phyloP scores from a whole-genome alignment of 1,140 invertebrate species.

The Drosophila equinoxialis region DNA sequence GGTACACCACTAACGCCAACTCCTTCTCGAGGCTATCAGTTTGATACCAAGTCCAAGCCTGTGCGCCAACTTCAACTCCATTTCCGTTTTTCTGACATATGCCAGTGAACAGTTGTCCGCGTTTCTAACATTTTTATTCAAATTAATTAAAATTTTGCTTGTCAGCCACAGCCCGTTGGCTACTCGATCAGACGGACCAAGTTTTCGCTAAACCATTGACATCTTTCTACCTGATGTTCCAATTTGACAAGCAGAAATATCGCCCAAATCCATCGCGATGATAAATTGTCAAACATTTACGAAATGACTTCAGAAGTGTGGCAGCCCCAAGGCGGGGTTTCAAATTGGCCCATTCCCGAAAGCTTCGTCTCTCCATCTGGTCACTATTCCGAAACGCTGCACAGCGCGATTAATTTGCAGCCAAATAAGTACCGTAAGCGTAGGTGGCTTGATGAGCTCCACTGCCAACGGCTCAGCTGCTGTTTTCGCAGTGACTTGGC shows the following conservation, averaged over 20 bases:
- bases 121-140: conserved; percentile 72
- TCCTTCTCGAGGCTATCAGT: conserved; percentile 72
- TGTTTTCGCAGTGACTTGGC: conserved; percentile 39
- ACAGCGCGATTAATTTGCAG: conserved; percentile 72
- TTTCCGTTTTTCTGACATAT: conserved; percentile 35
- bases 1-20: conserved; percentile 64
- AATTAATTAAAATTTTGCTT: conserved; percentile 74
- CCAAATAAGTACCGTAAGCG: conserved; percentile 68
- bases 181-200: conserved; percentile 52
- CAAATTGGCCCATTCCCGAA: conserved; percentile 26
- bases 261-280: conserved; percentile 47
- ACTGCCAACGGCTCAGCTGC: conserved; percentile 44
- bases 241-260: conserved; percentile 60
- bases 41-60: conserved; percentile 23
- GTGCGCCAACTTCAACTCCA: conserved; percentile 22
- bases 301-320: conserved; percentile 71
- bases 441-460: conserved; percentile 75
- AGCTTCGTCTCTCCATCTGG: conserved; percentile 17
- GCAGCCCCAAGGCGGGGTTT: conserved; percentile 47
- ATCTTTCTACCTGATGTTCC: conserved; percentile 31
- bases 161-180: conserved; percentile 36
- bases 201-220: conserved; percentile 56
- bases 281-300: conserved; percentile 69
- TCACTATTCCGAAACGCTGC: conserved; percentile 54
- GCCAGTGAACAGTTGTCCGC: conserved; percentile 33